These are phyloP conservation scores for Thaumetopoea pityocampa DNA, from an alignment of 1,140 invertebrate species.

Conservation along the genomic window DNA sequence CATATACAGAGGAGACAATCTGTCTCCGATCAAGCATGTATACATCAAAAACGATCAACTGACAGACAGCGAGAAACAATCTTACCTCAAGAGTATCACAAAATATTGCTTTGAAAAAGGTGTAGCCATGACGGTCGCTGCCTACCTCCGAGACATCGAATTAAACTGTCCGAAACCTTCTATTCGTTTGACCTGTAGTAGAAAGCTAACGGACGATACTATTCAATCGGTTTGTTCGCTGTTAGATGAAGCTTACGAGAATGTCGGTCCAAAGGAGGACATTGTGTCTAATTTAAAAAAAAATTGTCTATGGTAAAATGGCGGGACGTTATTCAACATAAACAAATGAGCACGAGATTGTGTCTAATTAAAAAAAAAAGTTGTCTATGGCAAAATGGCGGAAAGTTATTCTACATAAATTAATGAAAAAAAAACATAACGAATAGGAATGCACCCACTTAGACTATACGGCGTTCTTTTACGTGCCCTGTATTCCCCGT, in stretches of 20 bases:
- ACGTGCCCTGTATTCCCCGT: no score
- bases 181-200: slow-evolving; percentile 79
- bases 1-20: slow-evolving; percentile 76
- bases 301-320: background rate
- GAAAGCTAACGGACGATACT: slow-evolving; percentile 76
- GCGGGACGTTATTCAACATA: slow-evolving; percentile 17
- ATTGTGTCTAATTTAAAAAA: slow-evolving; percentile 19
- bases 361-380: slow-evolving; percentile 11
- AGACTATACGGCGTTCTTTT: no score
- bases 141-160: slow-evolving; percentile 80
- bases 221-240: slow-evolving; percentile 66
- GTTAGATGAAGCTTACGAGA: slow-evolving; percentile 62
- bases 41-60: slow-evolving; percentile 76
- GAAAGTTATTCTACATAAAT: no score
- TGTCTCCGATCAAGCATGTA: slow-evolving; percentile 89
- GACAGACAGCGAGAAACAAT: slow-evolving; percentile 73
- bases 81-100: slow-evolving; percentile 78
- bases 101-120: slow-evolving; percentile 78
- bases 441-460: no score
- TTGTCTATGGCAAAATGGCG: slow-evolving; percentile 9
- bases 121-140: slow-evolving; percentile 79
- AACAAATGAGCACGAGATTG: no score
- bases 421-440: no score
- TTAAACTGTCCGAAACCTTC: slow-evolving; percentile 78
- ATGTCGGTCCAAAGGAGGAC: slow-evolving; percentile 46